Evolutionary conservation across 1,140 invertebrate species (phyloP).

Genomic region (Microplitis demolitor): DNA sequence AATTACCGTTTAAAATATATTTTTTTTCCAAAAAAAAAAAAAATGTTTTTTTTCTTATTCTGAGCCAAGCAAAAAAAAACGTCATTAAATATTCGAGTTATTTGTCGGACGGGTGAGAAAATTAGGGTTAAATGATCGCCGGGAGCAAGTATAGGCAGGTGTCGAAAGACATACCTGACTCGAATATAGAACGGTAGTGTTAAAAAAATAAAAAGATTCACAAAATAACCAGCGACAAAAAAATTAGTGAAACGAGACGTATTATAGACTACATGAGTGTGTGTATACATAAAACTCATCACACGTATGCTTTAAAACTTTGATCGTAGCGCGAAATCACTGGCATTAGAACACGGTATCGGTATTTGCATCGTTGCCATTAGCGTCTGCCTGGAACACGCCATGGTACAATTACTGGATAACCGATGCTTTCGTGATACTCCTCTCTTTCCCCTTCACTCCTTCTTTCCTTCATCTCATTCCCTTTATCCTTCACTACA

Average conservation of each 20-base stretch:
- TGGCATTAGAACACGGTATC: slow-evolving; percentile 47
- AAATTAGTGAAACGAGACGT: background rate
- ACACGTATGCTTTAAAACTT: slow-evolving; percentile 14
- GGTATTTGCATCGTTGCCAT: slow-evolving; percentile 56
- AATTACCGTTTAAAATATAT: background rate
- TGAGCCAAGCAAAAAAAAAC: background rate
- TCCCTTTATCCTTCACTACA: slow-evolving; percentile 1
- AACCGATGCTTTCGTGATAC: slow-evolving; percentile 48
- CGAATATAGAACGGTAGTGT: background rate
- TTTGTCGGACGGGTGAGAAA: background rate
- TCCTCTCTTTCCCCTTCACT: slow-evolving; percentile 34
- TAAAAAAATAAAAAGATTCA: background rate
- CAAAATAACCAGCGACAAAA: background rate
- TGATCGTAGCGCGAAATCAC: slow-evolving; percentile 43
- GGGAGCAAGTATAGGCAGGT: slow-evolving; percentile 1
- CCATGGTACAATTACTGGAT: slow-evolving; percentile 52
- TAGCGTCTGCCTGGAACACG: slow-evolving; percentile 50
- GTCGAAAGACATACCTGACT: background rate
- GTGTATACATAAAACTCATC: too few species aligned
- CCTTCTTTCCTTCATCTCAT: background rate
- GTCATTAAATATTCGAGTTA: slow-evolving; percentile 4
- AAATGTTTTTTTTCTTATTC: background rate
- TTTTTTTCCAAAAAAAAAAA: background rate
- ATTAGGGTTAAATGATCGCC: background rate
- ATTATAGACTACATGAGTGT: background rate